phyloP scores from a whole-genome alignment of 2,113 vertebrate genomes.

The Paradoxurus hermaphroditus region DNA sequence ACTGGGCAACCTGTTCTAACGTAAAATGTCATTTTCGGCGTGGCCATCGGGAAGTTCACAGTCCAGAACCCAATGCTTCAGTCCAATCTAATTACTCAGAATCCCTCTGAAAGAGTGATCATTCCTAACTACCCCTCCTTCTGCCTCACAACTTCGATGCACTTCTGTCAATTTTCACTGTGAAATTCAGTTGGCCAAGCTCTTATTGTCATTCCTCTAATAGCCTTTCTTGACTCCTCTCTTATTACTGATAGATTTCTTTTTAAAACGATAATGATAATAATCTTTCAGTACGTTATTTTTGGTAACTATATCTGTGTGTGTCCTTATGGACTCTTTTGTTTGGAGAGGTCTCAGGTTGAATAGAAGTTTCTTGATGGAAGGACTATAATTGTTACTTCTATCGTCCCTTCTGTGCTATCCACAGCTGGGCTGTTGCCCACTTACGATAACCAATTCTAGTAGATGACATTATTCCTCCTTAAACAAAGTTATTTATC shows the following conservation, averaged over 20 bases:
- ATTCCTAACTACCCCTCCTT: neutral
- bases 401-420: neutral
- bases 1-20: neutral
- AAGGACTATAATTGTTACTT: neutral
- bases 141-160: neutral
- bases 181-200: neutral
- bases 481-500: neutral
- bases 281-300: neutral
- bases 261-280: neutral
- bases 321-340: neutral
- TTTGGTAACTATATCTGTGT: neutral
- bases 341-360: neutral
- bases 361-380: neutral
- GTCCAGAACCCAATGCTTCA: neutral
- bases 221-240: neutral
- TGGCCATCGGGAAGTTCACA: neutral
- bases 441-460: neutral
- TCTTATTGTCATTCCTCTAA: neutral
- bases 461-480: neutral
- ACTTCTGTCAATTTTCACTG: neutral
- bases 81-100: neutral
- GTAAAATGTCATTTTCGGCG: neutral
- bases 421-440: neutral
- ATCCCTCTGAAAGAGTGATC: neutral
- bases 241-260: neutral